Evolutionary conservation across 2,113 vertebrate genomes (phyloP).

Genomic region (Sakesphorus luctuosus): DNA sequence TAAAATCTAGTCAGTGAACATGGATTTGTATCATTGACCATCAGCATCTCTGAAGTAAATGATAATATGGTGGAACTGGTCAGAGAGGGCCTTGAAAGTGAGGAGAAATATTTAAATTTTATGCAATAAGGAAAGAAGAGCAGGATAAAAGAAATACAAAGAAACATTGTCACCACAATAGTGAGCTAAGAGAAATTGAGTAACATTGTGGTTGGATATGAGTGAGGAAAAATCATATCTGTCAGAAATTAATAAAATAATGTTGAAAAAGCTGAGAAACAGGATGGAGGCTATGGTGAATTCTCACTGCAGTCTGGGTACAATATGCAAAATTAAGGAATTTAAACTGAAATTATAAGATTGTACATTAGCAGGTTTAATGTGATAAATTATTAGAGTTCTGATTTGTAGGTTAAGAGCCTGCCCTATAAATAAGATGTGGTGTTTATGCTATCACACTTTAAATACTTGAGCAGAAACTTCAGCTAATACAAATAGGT

Average conservation of each 20-base stretch:
- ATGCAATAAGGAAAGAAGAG: neutral
- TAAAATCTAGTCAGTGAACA: neutral
- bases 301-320: neutral
- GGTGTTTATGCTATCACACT: neutral
- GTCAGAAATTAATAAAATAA: neutral
- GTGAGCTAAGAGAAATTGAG: neutral
- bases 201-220: neutral
- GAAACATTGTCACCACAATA: neutral
- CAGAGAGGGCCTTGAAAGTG: neutral
- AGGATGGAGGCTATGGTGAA: neutral
- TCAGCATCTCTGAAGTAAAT: neutral
- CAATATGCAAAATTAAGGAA: neutral
- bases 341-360: neutral
- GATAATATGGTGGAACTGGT: neutral
- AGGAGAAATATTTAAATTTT: neutral
- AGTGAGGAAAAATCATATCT: neutral
- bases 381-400: neutral
- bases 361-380: neutral
- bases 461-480: neutral
- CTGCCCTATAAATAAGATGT: neutral
- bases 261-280: neutral
- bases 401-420: neutral
- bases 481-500: neutral
- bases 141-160: neutral
- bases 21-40: neutral